Conservation (phyloP, 2,113 vertebrate species). For the Dolichotis patagonum region DNA sequence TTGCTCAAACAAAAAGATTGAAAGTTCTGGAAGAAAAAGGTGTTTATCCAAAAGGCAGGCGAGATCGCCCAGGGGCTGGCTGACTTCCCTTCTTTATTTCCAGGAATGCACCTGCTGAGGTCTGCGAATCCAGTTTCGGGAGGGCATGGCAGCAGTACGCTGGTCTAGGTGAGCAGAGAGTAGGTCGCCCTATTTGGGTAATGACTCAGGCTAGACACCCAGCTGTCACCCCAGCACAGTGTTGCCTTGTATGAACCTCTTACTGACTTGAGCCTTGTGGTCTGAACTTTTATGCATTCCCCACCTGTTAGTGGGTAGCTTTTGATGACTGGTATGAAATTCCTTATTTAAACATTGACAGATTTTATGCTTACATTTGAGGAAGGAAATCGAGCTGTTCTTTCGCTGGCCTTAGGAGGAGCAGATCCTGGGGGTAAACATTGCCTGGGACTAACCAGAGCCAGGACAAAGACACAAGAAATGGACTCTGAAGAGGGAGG, state of each 20-base stretch:
- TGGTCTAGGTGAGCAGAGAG: background rate
- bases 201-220: constrained; percentile 25
- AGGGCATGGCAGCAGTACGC: background rate
- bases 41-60: background rate
- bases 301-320: constrained; percentile 34
- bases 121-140: background rate
- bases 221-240: background rate
- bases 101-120: background rate
- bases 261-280: background rate
- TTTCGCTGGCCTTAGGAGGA: constrained; percentile 18
- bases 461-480: background rate
- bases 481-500: constrained; percentile 17
- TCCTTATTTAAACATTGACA: constrained; percentile 46
- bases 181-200: background rate
- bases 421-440: background rate
- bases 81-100: background rate
- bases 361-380: constrained; percentile 6
- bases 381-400: constrained; percentile 46
- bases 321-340: constrained; percentile 44
- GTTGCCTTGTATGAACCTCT: constrained; percentile 17
- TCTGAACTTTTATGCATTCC: background rate
- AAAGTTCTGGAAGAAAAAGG: background rate
- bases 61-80: background rate
- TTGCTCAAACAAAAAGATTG: background rate
- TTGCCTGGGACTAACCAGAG: background rate